Evolutionary conservation across 2,113 vertebrate species (phyloP), one percentile per base, ranked within the genome.

Genomic region (Nannobrachium achirus): DNA sequence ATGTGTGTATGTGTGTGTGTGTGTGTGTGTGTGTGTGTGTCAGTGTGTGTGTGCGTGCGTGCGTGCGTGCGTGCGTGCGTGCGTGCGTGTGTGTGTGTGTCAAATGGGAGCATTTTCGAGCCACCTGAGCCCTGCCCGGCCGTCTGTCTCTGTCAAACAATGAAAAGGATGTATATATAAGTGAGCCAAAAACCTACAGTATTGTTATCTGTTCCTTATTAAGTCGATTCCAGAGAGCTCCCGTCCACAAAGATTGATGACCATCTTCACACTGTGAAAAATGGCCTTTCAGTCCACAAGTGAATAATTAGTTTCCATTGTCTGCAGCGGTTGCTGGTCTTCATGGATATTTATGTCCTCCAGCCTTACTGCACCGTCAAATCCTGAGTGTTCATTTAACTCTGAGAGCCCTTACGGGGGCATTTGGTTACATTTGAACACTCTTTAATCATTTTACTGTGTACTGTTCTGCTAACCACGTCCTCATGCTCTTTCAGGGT

Each of bases 71-170:
- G 49, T 53, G 51, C 10, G 33, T 53, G 51, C 10, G 19, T 53
- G 18, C 8, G 51, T 25, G 18, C 10, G 51, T 25, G 55, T 13
- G 10, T 11, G 51, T 39, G 41, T 44, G 10, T 63, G 67, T 40
- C 83, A 60, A 75, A 56, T 56, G 83, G 73, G 84, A 84, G 61
- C 41, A 56, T 65, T 63, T n/a, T 71, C 59, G 18, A 44, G 73
- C 81, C 88, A 89, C 79, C 83, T 85, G 86, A 82, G 80, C 67
- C 78, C 75, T 45, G 57, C 58, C 78, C 75, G 45, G 57, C 58
- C 75, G 65, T 78, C 65, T 72, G 53, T 65, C 61, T 75, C 58
- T 62, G 68, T 73, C 57, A 73, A 59, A 33, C 25, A 39, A 46
- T n/a, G 15, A 46, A 25, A 49, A 25, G 46, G 11, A 41, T 9